These are phyloP conservation scores for Indicator maculatus DNA, from an alignment of 2,113 vertebrate genomes.

Conservation along the genomic window DNA sequence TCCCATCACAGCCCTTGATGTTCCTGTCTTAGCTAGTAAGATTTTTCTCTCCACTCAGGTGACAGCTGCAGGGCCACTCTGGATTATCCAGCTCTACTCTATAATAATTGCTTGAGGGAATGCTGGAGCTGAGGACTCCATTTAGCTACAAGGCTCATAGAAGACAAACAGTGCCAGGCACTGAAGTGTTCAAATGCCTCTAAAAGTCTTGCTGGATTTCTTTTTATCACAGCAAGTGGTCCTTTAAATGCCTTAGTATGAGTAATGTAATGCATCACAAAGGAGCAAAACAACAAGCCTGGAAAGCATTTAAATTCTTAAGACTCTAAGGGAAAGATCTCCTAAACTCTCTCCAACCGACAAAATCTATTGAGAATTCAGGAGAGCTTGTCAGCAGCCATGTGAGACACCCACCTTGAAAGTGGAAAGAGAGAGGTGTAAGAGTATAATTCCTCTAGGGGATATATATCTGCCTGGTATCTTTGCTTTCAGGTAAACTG, in stretches of 20 bases:
- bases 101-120: background rate
- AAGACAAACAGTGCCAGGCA: background rate
- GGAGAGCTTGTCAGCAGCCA: background rate
- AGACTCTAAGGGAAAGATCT: background rate
- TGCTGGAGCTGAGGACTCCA: background rate
- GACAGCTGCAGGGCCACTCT: background rate
- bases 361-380: background rate
- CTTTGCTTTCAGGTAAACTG: background rate
- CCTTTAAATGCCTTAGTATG: background rate
- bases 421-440: background rate
- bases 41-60: background rate
- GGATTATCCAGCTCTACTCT: background rate
- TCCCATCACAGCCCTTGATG: background rate
- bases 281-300: background rate
- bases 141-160: background rate
- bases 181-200: background rate
- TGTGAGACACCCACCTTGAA: background rate
- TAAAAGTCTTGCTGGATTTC: background rate
- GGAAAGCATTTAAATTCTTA: background rate
- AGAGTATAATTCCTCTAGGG: background rate
- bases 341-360: background rate
- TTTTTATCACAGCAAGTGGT: background rate
- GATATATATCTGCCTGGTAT: background rate
- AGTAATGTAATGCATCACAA: background rate
- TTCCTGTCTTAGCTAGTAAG: background rate